A percentile compares a stretch with the other conserved stretches of the same genome.
phyloP scores from a whole-genome alignment of 2,113 vertebrate genomes.

The Apistogramma diplotaenia region DNA sequence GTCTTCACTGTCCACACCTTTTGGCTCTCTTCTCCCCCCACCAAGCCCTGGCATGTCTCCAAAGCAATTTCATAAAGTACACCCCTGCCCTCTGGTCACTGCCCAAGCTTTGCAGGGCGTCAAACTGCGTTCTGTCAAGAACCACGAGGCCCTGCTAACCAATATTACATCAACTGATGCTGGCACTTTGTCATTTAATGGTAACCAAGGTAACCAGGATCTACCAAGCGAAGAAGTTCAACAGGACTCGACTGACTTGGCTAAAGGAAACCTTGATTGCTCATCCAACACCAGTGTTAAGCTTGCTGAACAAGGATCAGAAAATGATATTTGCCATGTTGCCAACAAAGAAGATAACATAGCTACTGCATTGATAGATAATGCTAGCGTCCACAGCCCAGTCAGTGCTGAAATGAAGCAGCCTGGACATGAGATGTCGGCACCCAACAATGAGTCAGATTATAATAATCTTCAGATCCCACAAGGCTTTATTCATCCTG shows the following conservation, averaged over 20 bases:
- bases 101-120: slow-evolving; percentile 83
- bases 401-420: neutral
- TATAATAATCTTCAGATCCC: neutral
- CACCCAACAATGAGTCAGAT: neutral
- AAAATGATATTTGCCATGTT: neutral
- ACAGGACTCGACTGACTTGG: neutral
- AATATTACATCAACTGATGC: neutral
- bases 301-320: neutral
- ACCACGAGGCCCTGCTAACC: slow-evolving; percentile 25
- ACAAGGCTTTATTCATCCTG: neutral
- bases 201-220: neutral
- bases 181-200: neutral
- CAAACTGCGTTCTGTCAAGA: slow-evolving; percentile 82
- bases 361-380: neutral
- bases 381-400: neutral
- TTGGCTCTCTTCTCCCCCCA: neutral
- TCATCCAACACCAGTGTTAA: neutral
- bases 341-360: neutral
- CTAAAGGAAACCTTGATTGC: neutral
- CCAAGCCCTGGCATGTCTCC: neutral
- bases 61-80: neutral
- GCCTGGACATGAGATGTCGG: neutral
- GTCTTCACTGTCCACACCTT: neutral
- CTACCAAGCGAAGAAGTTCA: neutral
- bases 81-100: slow-evolving; percentile 81